Conservation (phyloP, 2,888 invertebrate genomes). For the Drosophila gaucha region DNA sequence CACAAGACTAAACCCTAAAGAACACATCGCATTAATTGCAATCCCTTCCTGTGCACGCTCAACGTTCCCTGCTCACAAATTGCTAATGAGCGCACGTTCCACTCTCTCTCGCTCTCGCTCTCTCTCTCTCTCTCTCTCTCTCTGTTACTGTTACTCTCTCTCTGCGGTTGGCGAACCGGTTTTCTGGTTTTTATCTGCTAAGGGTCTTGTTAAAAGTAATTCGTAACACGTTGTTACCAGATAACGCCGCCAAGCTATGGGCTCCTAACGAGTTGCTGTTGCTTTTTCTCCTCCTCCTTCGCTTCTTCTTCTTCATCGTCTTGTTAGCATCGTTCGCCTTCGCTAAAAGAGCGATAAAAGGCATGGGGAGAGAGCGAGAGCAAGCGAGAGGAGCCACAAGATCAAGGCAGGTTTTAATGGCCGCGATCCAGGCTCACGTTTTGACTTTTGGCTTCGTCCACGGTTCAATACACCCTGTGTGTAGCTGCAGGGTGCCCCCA, state of each 20-base stretch:
- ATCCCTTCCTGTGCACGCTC: conserved; percentile 62
- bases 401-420: conserved; percentile 57
- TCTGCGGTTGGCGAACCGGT: conserved; percentile 53
- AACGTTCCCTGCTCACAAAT: conserved; percentile 24
- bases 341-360: conserved; percentile 78
- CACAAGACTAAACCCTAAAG: conserved; percentile 39
- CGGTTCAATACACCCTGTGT: conserved; percentile 75
- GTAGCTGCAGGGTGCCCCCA: conserved; percentile 76
- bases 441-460: conserved; percentile 75
- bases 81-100: conserved; percentile 71
- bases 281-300: conserved; percentile 11
- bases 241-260: conserved; percentile 76
- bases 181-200: conserved; percentile 81
- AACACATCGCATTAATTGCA: conserved; percentile 62
- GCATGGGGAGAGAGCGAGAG: conserved; percentile 14
- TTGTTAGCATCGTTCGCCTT: conserved; percentile 72
- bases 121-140: conserved; percentile 2
- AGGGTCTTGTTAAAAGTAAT: conserved; percentile 84
- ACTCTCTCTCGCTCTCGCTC: conserved; percentile 25
- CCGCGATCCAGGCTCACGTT: conserved; percentile 72
- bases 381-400: conserved; percentile 13
- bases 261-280: conserved; percentile 62
- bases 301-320: conserved; percentile 31
- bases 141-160: conserved; percentile 21
- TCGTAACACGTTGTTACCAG: conserved; percentile 84